Percentiles rank a stretch among this genome's conserved stretches.
These are phyloP conservation scores for Nymphicus hollandicus DNA, from an alignment of 2,113 vertebrate genomes.

Conservation along the genomic window DNA sequence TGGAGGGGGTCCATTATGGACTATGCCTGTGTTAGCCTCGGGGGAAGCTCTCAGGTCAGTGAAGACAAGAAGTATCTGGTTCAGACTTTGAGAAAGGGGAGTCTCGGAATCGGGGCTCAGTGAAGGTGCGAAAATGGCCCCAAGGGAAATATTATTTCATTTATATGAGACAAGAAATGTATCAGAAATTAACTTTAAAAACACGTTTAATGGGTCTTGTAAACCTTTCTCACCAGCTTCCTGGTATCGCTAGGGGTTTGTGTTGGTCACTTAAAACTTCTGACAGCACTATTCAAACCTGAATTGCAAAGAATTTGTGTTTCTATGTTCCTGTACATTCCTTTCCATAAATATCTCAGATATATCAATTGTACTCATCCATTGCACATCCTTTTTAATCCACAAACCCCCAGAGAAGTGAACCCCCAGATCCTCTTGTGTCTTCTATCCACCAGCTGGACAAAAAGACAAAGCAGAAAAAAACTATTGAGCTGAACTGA, in stretches of 20 bases:
- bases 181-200: neutral
- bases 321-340: neutral
- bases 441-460: neutral
- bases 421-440: neutral
- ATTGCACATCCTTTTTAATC: neutral
- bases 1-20: neutral
- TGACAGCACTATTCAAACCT: neutral
- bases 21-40: neutral
- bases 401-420: neutral
- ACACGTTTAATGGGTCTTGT: neutral
- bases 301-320: neutral
- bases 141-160: neutral
- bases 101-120: neutral
- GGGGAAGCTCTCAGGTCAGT: neutral
- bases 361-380: neutral
- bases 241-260: neutral
- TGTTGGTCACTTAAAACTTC: neutral
- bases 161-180: neutral
- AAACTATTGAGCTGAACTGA: neutral
- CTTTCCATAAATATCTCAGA: neutral
- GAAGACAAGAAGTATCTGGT: neutral
- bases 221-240: neutral
- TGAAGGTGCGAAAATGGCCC: neutral
- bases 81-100: neutral
- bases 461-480: neutral